phyloP scores from a whole-genome alignment of 2,113 vertebrate species.

The Xenus cinereus region DNA sequence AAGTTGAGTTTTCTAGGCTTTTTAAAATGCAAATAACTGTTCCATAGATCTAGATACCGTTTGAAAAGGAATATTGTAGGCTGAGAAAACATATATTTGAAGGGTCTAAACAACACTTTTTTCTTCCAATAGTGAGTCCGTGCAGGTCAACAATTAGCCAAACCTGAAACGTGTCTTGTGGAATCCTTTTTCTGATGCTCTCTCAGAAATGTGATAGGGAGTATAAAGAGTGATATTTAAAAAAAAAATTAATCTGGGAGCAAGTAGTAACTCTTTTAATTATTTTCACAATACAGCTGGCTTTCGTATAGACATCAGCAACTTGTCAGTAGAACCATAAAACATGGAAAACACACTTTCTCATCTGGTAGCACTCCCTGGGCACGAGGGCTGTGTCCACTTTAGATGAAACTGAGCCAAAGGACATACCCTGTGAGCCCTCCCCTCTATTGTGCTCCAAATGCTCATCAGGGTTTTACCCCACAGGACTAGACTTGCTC shows the following conservation, averaged over 20 bases:
- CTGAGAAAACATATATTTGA: neutral
- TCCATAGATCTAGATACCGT: neutral
- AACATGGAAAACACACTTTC: neutral
- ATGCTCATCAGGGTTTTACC: neutral
- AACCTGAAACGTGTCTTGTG: neutral
- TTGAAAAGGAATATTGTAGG: neutral
- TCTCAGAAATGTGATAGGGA: neutral
- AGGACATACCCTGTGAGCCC: neutral
- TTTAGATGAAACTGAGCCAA: neutral
- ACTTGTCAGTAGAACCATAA: neutral
- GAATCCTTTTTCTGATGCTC: neutral
- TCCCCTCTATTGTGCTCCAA: neutral
- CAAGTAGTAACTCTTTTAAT: neutral
- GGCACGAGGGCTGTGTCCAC: fast-evolving
- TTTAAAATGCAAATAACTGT: neutral
- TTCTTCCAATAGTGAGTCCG: neutral
- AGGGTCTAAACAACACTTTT: neutral
- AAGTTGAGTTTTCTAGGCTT: neutral
- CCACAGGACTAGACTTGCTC: neutral
- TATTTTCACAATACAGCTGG: neutral
- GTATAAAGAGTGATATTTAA: neutral
- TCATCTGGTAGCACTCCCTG: fast-evolving
- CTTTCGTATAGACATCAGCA: neutral
- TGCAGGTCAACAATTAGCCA: neutral
- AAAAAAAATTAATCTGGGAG: neutral